Evolutionary conservation across 2,888 invertebrate species (phyloP).

Genomic region (Cephus spinipes): DNA sequence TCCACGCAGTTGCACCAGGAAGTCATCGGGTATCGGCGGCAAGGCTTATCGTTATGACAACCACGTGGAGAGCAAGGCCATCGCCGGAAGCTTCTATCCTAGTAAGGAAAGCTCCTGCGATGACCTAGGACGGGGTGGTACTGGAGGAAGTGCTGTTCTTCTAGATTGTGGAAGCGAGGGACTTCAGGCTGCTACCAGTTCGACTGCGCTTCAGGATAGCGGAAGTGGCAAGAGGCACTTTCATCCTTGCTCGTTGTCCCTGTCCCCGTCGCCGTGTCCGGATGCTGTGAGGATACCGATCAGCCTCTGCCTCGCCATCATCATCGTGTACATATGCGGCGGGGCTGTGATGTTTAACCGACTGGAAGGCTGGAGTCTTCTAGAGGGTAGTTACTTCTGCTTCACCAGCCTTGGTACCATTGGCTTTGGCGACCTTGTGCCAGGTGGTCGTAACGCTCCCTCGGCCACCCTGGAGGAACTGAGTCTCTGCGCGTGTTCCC

Average conservation of each 20-base stretch:
- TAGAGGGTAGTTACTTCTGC: conserved; percentile 88
- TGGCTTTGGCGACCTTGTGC: conserved; percentile 84
- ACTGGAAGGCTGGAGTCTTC: conserved; percentile 90
- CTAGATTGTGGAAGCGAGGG: conserved; percentile 63
- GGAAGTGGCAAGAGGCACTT: conserved; percentile 51
- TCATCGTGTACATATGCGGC: conserved; percentile 87
- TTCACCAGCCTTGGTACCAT: conserved; percentile 85
- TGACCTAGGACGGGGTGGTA: conserved; percentile 57
- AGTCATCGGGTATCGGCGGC: conserved; percentile 51
- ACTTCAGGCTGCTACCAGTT: conserved; percentile 52
- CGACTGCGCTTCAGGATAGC: conserved; percentile 54
- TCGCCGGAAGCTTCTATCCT: conserved; percentile 52
- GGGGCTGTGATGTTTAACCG: conserved; percentile 91
- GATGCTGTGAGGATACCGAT: conserved; percentile 85
- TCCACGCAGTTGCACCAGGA: conserved; percentile 56
- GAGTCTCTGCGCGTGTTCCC: conserved; percentile 82
- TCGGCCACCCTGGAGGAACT: conserved; percentile 72
- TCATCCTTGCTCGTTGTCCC: conserved; percentile 55
- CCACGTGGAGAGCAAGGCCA: conserved; percentile 46
- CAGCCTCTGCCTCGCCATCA: conserved; percentile 84
- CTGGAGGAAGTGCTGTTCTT: conserved; percentile 57
- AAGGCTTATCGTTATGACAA: conserved; percentile 60
- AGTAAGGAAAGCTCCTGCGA: conserved; percentile 61
- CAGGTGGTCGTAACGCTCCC: conserved; percentile 68
- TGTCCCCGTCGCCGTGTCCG: conserved; percentile 55